Conservation (phyloP, 2,113 vertebrate genomes). For the Callithrix jacchus region DNA sequence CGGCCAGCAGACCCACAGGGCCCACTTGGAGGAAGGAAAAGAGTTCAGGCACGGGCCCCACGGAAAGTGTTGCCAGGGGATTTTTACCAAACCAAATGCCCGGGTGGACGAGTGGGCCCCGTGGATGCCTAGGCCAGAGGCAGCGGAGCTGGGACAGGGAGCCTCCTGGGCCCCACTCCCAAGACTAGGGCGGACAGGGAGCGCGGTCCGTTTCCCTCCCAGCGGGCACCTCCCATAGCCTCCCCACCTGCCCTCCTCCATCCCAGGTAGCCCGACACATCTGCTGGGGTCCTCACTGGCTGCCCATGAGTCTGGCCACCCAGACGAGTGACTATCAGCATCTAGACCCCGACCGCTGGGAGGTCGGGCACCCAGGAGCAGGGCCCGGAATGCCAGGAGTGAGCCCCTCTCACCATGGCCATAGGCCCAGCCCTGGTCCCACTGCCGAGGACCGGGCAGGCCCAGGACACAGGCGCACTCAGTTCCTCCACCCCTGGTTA, state of each 20-base stretch:
- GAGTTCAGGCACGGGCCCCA: not conserved
- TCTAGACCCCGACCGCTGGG: not conserved
- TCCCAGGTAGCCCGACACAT: rapidly evolving
- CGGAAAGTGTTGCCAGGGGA: not conserved
- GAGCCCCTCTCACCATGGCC: not conserved
- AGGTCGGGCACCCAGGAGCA: not conserved
- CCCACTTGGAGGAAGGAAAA: not conserved
- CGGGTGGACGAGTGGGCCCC: not conserved
- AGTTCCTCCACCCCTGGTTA: not conserved
- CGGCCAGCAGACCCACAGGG: not conserved
- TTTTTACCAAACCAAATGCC: not conserved
- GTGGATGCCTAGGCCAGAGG: not conserved
- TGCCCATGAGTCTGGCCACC: not conserved
- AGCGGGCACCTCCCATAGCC: not conserved
- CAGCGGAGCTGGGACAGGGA: not conserved
- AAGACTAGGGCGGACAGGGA: not conserved
- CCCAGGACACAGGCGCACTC: rapidly evolving
- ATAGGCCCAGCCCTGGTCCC: no score
- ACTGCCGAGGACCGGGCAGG: rapidly evolving
- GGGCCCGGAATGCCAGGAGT: rapidly evolving
- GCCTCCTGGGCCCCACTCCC: no score
- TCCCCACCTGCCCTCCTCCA: not conserved
- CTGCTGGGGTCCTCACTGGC: not conserved
- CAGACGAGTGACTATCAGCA: no score
- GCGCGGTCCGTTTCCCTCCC: rapidly evolving